A percentile compares a stretch with the other conserved stretches of the same genome.
These are phyloP conservation scores for Urocitellus parryii DNA, from an alignment of 2,113 vertebrate species.

Conservation along the genomic window DNA sequence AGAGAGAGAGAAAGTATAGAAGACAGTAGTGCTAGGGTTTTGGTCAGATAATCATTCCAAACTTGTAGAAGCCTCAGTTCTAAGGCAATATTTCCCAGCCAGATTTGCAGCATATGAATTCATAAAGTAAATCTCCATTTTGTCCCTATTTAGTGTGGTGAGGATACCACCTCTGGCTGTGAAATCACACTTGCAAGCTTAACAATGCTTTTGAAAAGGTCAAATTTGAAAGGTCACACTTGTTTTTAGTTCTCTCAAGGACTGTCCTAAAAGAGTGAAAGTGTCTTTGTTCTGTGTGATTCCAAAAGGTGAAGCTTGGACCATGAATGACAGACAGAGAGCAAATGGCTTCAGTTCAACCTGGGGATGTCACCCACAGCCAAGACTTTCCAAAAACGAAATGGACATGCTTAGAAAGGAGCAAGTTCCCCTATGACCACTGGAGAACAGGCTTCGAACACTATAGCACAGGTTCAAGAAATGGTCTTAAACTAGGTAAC, in stretches of 20 bases:
- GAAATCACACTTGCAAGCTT: slow-evolving; percentile 31
- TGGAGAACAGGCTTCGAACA: background rate
- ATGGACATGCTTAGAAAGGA: background rate
- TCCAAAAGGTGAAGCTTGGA: background rate
- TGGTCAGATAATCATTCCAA: slow-evolving; percentile 48
- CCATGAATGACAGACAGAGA: background rate
- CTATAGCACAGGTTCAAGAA: background rate
- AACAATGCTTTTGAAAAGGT: slow-evolving; percentile 43
- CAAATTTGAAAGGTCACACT: slow-evolving; percentile 43
- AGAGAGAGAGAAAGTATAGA: background rate
- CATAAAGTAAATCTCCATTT: slow-evolving; percentile 39
- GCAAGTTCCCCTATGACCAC: background rate
- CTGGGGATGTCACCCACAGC: background rate
- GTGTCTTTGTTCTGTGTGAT: slow-evolving; percentile 5
- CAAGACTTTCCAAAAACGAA: background rate
- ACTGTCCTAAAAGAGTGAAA: slow-evolving; percentile 4
- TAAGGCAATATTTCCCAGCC: slow-evolving; percentile 36
- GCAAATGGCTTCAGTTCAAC: background rate
- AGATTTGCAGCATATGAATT: slow-evolving; percentile 46
- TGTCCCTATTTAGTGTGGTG: background rate
- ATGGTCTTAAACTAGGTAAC: background rate
- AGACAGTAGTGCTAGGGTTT: background rate
- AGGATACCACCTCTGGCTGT: background rate
- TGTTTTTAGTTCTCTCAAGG: background rate
- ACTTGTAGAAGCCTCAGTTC: slow-evolving; percentile 34